Percentiles rank a stretch among this genome's conserved stretches.
These are phyloP conservation scores for Lampris megalopsis DNA, from an alignment of 2,113 vertebrate species.

Conservation along the genomic window DNA sequence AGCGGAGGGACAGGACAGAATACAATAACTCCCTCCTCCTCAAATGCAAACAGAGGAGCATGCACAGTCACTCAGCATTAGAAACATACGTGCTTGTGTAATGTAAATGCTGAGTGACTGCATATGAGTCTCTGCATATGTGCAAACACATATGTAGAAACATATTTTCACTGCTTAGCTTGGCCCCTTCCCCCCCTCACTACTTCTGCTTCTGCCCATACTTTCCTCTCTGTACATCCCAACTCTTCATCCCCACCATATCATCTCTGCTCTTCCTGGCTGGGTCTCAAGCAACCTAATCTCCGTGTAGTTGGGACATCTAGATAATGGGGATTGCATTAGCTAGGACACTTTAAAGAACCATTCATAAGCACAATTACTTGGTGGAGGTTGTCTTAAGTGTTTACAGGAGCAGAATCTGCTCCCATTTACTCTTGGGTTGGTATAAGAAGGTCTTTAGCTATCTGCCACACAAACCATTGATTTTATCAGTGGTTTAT, in stretches of 20 bases:
- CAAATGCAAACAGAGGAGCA: constrained; percentile 36
- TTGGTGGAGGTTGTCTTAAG: constrained; percentile 17
- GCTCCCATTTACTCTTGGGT: constrained; percentile 1
- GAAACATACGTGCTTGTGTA: neutral
- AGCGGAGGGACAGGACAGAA: neutral
- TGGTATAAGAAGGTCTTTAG: constrained; percentile 44
- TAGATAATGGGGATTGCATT: constrained; percentile 15
- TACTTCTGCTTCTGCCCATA: constrained; percentile 23
- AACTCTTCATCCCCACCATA: constrained; percentile 16
- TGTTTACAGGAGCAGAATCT: constrained; percentile 20
- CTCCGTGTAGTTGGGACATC: neutral
- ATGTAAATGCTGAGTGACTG: neutral
- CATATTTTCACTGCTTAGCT: constrained; percentile 39
- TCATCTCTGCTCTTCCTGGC: neutral
- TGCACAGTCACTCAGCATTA: too few relatives aligned
- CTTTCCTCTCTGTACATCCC: constrained; percentile 1
- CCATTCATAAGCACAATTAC: constrained; percentile 22
- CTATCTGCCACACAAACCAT: neutral
- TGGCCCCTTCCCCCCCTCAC: constrained; percentile 35
- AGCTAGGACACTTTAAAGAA: neutral
- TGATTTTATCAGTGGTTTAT: constrained; percentile 20
- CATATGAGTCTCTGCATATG: neutral
- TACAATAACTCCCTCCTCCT: neutral
- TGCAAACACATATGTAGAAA: constrained; percentile 1
- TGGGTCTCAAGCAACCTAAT: constrained; percentile 18